Evolutionary conservation across 1,140 invertebrate species (phyloP), one percentile per base, ranked within the genome.

Genomic region (Bombus breviceps): DNA sequence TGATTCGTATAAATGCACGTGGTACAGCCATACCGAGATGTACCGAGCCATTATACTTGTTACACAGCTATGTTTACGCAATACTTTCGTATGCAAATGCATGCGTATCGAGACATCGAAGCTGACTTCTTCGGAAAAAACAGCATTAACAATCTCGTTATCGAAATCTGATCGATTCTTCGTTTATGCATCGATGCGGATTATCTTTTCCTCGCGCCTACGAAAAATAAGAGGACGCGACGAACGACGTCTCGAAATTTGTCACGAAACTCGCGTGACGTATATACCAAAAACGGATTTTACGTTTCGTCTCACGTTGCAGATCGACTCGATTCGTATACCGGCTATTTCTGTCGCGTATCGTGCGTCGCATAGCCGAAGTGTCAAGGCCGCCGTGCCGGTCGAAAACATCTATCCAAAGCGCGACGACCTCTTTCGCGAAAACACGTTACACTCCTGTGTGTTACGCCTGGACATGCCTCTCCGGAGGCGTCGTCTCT

Each of bases 1-100:
- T 73, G 83, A 85, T 86, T 86, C 73, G 79, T 25, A 64, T 62
- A 74, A 72, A 83, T 83, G 53, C 83, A 89, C 87, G 75, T 86
- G 88, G 68, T 66, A 71, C 15, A 69, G 66, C 64, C 12, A 10
- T 62, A 66, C n/a, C 34, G 28, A 2, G n/a, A 28, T 15, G 13
- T 41, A 18, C 3, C 12, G n/a, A 13, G 9, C 72, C 25, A 18
- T 57, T 57, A 2, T 12, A 15, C 64, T 62, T 53, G 37, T 85
- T 62, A 37, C n/a, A 25, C 22, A 13, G 28, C 34, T 9, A 22
- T 57, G 37, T 85, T 85, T 78, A 66, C 32, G 69, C 73, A 85
- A 53, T 34, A 76, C 18, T n/a, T 71, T 64, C 62, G 13, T 72
- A 69, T 87, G 59, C 10, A 85, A 87, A 81, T 69, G n/a, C n/a